Evolutionary conservation across 2,113 vertebrate genomes (phyloP).

Genomic region (Pleuronectes platessa): DNA sequence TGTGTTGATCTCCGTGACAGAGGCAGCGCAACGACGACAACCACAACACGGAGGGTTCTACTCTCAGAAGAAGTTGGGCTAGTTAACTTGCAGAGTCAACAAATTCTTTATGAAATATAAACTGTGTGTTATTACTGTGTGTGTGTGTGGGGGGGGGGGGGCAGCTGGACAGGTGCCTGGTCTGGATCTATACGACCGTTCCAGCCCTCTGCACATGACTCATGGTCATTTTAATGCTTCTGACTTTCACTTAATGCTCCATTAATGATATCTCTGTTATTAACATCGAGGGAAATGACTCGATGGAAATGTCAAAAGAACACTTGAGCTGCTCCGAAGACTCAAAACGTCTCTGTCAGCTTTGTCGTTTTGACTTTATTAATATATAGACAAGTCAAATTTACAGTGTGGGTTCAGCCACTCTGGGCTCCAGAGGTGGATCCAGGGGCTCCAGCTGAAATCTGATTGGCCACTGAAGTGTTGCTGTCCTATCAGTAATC

Average conservation of each 20-base stretch:
- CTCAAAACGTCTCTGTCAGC: no score
- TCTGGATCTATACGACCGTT: slow-evolving; percentile 1
- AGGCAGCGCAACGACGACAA: background rate
- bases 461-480: no score
- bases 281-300: slow-evolving; percentile 17
- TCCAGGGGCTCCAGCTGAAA: no score
- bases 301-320: slow-evolving; percentile 9
- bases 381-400: no score
- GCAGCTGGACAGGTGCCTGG: slow-evolving; percentile 5
- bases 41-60: background rate
- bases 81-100: background rate
- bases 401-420: no score
- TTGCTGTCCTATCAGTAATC: no score
- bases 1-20: background rate
- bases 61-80: background rate
- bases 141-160: background rate
- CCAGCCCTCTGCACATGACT: background rate
- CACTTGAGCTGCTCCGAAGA: no score
- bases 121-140: no score
- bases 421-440: no score
- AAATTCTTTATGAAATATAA: no score
- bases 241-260: background rate
- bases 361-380: no score
- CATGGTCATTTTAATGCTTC: slow-evolving; percentile 1
- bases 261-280: slow-evolving; percentile 20